Percentiles rank a stretch among this genome's conserved stretches.
Evolutionary conservation across 2,888 invertebrate genomes (phyloP).

Genomic region (Gastracanthus pulcherrimus): DNA sequence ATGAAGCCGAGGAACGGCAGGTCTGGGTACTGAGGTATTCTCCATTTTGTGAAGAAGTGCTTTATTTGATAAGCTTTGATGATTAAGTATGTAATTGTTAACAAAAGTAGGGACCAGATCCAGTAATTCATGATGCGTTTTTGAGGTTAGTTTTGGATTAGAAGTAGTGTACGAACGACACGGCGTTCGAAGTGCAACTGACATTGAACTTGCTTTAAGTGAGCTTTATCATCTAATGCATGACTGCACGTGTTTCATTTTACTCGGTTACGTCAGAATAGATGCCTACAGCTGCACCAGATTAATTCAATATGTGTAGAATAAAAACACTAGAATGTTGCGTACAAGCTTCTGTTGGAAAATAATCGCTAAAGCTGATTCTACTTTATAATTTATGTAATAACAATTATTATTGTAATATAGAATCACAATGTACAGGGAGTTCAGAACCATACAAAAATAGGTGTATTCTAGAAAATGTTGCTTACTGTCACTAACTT

Average conservation of each 20-base stretch:
- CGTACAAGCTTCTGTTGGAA: too few species aligned
- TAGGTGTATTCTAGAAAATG: too few species aligned
- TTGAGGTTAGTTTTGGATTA: background rate
- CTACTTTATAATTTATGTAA: too few species aligned
- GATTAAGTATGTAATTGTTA: background rate
- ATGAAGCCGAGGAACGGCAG: background rate
- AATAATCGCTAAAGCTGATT: too few species aligned
- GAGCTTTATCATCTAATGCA: background rate
- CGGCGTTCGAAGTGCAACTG: background rate
- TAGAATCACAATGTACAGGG: too few species aligned
- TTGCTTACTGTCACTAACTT: too few species aligned
- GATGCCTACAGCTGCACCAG: too few species aligned
- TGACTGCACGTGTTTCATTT: background rate
- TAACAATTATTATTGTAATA: too few species aligned
- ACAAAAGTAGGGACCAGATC: background rate
- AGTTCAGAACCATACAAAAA: too few species aligned
- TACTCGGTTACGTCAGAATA: background rate
- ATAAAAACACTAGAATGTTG: too few species aligned
- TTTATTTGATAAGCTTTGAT: background rate
- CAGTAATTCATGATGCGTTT: background rate
- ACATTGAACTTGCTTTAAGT: background rate
- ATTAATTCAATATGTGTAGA: too few species aligned
- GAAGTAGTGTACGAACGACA: background rate
- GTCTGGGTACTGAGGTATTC: constrained; percentile 3
- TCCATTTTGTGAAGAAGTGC: constrained; percentile 3